Evolutionary conservation across 1,140 invertebrate genomes (phyloP).

Genomic region (Branchinecta lynchi): DNA sequence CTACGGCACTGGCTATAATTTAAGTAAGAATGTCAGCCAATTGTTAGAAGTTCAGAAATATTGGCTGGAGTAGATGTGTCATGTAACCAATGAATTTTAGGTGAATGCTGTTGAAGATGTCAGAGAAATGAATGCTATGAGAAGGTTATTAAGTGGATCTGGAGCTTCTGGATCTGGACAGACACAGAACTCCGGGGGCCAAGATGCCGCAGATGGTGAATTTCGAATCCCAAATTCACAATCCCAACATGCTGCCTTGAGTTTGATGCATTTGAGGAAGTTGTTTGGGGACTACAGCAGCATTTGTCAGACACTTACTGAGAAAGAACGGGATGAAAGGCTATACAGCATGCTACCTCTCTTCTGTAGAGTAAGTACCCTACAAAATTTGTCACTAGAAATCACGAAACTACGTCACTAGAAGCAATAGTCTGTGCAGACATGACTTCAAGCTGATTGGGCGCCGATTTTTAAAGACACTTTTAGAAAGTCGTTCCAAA

Average conservation of each 20-base stretch:
- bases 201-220: neutral
- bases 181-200: neutral
- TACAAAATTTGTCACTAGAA: neutral
- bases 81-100: too few species aligned
- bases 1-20: too few species aligned
- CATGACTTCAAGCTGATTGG: slow-evolving; percentile 10
- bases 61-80: too few species aligned
- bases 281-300: slow-evolving; percentile 85
- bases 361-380: slow-evolving; percentile 74
- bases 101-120: neutral
- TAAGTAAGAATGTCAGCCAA: too few species aligned
- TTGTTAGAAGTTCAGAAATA: too few species aligned
- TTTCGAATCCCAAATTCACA: slow-evolving; percentile 18
- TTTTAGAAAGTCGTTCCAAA: neutral
- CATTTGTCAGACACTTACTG: slow-evolving; percentile 46
- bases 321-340: slow-evolving; percentile 76
- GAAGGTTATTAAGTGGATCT: slow-evolving; percentile 20
- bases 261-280: slow-evolving; percentile 88
- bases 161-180: neutral
- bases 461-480: neutral
- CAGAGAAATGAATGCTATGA: slow-evolving; percentile 21
- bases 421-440: neutral
- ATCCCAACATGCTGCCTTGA: slow-evolving; percentile 63
- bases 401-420: neutral
- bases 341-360: slow-evolving; percentile 94